Evolutionary conservation across 2,888 invertebrate genomes (phyloP).

Genomic region (Brenthis hecate): DNA sequence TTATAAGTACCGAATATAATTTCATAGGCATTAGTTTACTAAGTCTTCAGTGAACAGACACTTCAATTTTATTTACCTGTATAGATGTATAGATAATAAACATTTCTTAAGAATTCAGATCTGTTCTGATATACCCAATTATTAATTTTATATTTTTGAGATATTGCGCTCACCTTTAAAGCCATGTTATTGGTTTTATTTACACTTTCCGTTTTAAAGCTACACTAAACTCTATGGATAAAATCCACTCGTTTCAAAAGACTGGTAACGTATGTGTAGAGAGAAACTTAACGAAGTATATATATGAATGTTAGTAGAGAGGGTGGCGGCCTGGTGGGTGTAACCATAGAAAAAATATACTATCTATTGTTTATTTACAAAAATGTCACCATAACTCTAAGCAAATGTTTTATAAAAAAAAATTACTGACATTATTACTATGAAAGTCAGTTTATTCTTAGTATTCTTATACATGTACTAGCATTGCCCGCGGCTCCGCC

Average conservation of each 20-base stretch:
- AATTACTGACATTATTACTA: background rate
- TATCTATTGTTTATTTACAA: constrained; percentile 33
- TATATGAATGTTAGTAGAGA: constrained; percentile 55
- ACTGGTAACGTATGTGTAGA: constrained; percentile 57
- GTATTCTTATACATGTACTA: too few species aligned
- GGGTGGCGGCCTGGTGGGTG: constrained; percentile 50
- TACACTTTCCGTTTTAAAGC: constrained; percentile 21
- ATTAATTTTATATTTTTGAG: background rate
- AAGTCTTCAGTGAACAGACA: too few species aligned
- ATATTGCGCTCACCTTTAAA: constrained; percentile 56
- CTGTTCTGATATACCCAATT: too few species aligned
- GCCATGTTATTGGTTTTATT: constrained; percentile 53
- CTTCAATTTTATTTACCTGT: too few species aligned
- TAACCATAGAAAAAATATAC: constrained; percentile 32
- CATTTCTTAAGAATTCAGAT: too few species aligned
- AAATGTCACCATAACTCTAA: constrained; percentile 17
- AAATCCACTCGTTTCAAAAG: constrained; percentile 49
- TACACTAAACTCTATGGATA: constrained; percentile 3
- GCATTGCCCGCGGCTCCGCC: too few species aligned
- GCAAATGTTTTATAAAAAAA: constrained; percentile 3
- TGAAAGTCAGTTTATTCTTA: too few species aligned
- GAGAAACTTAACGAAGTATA: constrained; percentile 58
- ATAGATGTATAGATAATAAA: too few species aligned
- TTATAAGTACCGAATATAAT: too few species aligned
- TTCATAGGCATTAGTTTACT: too few species aligned